Evolutionary conservation across 2,113 vertebrate species (phyloP).

Genomic region (Ranitomeya imitator): DNA sequence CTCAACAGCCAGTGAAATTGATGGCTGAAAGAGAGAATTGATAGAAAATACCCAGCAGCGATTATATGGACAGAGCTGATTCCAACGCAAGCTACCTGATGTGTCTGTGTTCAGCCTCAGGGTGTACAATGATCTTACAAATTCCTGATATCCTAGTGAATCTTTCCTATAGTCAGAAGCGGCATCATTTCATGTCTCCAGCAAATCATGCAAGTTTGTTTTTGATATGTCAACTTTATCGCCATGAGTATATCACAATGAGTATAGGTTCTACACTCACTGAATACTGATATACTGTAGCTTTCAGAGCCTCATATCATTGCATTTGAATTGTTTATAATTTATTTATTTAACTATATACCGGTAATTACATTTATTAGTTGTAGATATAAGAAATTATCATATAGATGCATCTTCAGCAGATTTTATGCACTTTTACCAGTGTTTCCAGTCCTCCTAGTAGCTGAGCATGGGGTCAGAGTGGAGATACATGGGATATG

Average conservation of each 20-base stretch:
- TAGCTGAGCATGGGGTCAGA: too few species aligned
- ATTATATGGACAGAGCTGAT: slow-evolving; percentile 45
- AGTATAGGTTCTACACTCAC: background rate
- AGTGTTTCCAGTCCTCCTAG: too few species aligned
- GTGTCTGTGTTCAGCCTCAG: slow-evolving; percentile 57
- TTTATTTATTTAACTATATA: background rate
- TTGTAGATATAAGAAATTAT: background rate
- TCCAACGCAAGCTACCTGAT: slow-evolving; percentile 60
- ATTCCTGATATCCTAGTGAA: background rate
- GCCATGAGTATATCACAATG: background rate
- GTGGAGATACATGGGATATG: too few species aligned
- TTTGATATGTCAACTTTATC: background rate
- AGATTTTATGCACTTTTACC: too few species aligned
- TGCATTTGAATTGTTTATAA: background rate
- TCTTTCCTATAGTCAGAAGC: background rate
- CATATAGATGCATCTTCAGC: background rate
- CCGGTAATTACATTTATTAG: too few species aligned
- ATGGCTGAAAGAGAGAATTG: slow-evolving; percentile 10
- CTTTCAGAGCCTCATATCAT: background rate
- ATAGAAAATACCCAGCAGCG: slow-evolving; percentile 32
- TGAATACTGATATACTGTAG: background rate
- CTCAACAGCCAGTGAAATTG: slow-evolving; percentile 4
- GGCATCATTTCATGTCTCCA: background rate
- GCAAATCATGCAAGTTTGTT: background rate
- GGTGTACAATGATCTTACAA: slow-evolving; percentile 53